phyloP scores from a whole-genome alignment of 2,113 vertebrate species.

The Forbesichthys agassizii region DNA sequence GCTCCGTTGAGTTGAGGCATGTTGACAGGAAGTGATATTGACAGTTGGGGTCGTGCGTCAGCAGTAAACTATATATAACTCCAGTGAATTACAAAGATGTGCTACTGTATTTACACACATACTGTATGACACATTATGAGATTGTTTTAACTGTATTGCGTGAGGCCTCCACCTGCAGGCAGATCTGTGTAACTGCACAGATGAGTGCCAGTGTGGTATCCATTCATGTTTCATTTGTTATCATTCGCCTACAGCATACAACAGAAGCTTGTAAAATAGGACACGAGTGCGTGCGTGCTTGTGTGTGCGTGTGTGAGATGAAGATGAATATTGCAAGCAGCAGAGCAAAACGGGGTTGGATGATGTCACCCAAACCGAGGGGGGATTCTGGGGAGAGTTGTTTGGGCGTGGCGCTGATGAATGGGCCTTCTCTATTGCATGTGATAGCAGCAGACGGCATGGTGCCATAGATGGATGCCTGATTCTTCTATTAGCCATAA shows the following conservation, averaged over 20 bases:
- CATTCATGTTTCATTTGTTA: not conserved
- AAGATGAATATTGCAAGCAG: constrained; percentile 29
- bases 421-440: not conserved
- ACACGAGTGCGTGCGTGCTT: not conserved
- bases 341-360: constrained; percentile 2
- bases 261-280: not conserved
- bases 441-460: not conserved
- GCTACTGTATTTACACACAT: not conserved
- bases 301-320: not conserved
- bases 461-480: not conserved
- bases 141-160: not conserved
- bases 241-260: not conserved
- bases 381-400: constrained; percentile 36
- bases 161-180: not conserved
- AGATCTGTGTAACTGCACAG: not conserved
- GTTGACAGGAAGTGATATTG: too few relatives aligned
- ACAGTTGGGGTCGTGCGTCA: too few relatives aligned
- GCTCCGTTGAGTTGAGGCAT: too few relatives aligned
- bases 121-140: not conserved
- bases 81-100: too few relatives aligned
- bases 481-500: too few relatives aligned
- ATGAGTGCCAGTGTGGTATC: constrained; percentile 1
- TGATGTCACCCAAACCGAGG: constrained; percentile 44
- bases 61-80: too few relatives aligned
- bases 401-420: constrained; percentile 27